Evolutionary conservation across 53 echinoderm and acorn worm species (phyloP), one percentile per base, ranked within the genome.

Genomic region (Echinometra lucunter): DNA sequence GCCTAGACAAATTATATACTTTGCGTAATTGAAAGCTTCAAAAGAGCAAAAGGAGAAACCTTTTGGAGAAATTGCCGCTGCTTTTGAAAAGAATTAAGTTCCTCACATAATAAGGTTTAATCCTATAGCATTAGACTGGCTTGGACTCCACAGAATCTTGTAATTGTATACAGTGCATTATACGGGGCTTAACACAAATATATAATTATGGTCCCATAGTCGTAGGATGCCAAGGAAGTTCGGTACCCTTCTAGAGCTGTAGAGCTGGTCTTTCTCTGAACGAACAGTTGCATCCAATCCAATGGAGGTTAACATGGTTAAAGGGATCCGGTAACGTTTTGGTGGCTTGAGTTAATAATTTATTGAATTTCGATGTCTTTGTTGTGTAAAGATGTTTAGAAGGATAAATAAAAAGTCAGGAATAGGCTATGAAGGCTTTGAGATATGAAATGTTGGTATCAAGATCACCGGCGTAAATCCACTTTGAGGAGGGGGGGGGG

Each of bases 101-200:
- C 53, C 44, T 49, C 85, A 28, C n/a, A 49, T 28, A n/a, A 49
- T 4, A 49, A 1, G 45, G 13, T 27, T 9, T 49, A 85, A 85
- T 53, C 49, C 28, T 25, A 85, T 49, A 0, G 40, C 16, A 81
- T 42, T 81, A 38, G 4, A 81, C 45, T n/a, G 49, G n/a, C 45
- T 85, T 85, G 12, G 37, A 85, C 49, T 53, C 45, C n/a, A 85
- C 27, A n/a, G 4, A 47, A 85, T 45, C n/a, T 1, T 47, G 49
- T 85, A 85, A 11, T 1, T 47, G 49, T 85, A 85, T 3, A 19
- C 85, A 85, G 49, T 85, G 1, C 81, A 85, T 45, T 85, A 63
- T 0, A 85, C 12, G 3, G 49, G 49, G 44, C 81, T 81, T 81
- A 81, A 81, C 81, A 81, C 35, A 81, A 81, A 81, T 44, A 81